Conservation (phyloP, 2,113 vertebrate species). For the Todiramphus chloris region DNA sequence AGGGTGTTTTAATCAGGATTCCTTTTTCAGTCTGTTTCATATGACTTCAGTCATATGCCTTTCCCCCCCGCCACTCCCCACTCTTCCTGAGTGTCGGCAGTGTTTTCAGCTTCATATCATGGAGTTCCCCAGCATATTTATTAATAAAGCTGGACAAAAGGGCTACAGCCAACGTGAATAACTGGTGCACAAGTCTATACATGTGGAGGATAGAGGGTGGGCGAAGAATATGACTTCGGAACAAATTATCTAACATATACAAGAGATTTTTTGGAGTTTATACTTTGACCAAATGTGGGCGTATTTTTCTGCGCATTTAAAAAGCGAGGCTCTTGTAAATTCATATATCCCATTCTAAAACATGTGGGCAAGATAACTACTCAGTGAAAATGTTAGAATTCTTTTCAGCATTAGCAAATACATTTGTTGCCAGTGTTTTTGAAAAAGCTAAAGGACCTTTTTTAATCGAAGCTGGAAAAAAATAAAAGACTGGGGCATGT, state of each 20-base stretch:
- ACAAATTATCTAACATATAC: not conserved
- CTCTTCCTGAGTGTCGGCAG: not conserved
- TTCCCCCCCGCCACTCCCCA: fast-evolving
- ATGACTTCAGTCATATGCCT: not conserved
- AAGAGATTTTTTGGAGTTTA: not conserved
- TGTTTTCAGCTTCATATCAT: not conserved
- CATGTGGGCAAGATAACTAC: not conserved
- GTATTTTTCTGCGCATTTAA: not conserved
- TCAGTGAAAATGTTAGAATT: not conserved
- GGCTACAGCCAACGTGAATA: not conserved
- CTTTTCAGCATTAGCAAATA: not conserved
- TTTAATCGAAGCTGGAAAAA: not conserved
- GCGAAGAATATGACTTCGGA: not conserved
- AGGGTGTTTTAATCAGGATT: not conserved
- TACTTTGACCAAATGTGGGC: not conserved
- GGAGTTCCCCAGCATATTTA: fast-evolving
- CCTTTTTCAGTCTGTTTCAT: not conserved
- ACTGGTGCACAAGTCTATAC: not conserved
- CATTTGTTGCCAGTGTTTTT: not conserved
- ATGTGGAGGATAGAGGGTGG: not conserved
- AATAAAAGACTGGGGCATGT: not conserved
- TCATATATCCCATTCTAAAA: not conserved
- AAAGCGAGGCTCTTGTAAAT: not conserved
- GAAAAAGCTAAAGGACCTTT: not conserved
- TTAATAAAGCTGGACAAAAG: not conserved